A percentile compares a stretch with the other conserved stretches of the same genome.
These are phyloP conservation scores for Leptinotarsa rubiginosa DNA, from an alignment of 2,888 invertebrate species.

Conservation along the genomic window DNA sequence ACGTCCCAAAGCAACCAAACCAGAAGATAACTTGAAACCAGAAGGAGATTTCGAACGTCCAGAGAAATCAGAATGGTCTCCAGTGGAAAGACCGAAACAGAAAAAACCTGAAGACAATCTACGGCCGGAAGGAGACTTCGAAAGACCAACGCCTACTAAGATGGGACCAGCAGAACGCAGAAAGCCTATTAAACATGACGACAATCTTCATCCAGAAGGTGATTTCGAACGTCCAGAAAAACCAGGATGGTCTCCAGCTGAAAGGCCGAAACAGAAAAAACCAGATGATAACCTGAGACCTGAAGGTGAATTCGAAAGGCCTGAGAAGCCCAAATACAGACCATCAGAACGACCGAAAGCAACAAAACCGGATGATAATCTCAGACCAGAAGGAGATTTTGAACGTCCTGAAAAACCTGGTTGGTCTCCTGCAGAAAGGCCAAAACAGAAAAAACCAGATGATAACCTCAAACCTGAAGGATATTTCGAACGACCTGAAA, in stretches of 20 bases:
- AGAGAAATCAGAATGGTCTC: constrained; percentile 60
- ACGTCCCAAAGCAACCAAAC: constrained; percentile 64
- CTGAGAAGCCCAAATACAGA: constrained; percentile 59
- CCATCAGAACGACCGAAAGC: constrained; percentile 65
- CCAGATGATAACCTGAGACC: constrained; percentile 69
- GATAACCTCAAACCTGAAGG: constrained; percentile 73
- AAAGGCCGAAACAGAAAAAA: constrained; percentile 59
- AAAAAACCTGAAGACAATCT: constrained; percentile 61
- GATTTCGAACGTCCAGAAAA: constrained; percentile 68
- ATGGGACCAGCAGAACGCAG: constrained; percentile 64
- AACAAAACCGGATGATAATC: constrained; percentile 66
- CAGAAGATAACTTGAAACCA: constrained; percentile 67
- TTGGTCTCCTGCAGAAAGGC: constrained; percentile 65
- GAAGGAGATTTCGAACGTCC: constrained; percentile 65
- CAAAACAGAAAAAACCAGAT: constrained; percentile 65
- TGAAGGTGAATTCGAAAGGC: constrained; percentile 68
- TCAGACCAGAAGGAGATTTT: constrained; percentile 71
- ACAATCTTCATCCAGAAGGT: constrained; percentile 66
- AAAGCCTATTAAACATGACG: constrained; percentile 68
- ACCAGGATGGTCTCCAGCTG: constrained; percentile 64
- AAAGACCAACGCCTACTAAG: constrained; percentile 66
- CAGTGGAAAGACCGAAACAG: constrained; percentile 59
- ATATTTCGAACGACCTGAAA: constrained; percentile 66
- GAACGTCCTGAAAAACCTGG: constrained; percentile 63
- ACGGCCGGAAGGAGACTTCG: constrained; percentile 67